These are phyloP conservation scores for Athalia rosae DNA, from an alignment of 2,888 invertebrate genomes.

Conservation along the genomic window DNA sequence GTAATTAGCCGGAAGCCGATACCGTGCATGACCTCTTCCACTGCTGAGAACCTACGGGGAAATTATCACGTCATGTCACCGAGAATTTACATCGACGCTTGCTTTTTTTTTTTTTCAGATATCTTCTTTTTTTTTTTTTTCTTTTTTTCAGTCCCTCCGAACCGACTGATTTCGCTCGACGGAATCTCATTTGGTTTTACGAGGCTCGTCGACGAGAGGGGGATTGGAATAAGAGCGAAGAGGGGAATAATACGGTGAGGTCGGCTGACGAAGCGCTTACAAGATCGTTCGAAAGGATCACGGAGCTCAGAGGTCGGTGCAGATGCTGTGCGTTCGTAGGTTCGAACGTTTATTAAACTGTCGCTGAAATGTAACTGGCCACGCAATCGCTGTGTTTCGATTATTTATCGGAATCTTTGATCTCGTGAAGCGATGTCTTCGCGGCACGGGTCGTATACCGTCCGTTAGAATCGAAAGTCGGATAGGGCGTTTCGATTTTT, in stretches of 20 bases:
- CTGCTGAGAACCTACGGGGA: background rate
- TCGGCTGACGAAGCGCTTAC: slow-evolving; percentile 33
- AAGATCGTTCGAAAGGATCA: slow-evolving; percentile 14
- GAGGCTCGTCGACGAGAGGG: no score
- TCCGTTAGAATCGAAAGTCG: background rate
- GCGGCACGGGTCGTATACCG: background rate
- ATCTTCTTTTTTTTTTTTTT: no score
- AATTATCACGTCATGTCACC: no score
- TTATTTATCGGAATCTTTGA: slow-evolving; percentile 22
- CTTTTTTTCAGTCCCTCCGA: no score
- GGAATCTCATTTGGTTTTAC: no score
- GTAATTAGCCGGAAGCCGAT: slow-evolving; percentile 43
- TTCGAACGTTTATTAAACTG: slow-evolving; percentile 41
- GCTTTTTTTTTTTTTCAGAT: background rate
- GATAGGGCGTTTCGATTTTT: background rate
- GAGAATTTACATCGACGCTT: no score
- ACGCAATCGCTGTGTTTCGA: slow-evolving; percentile 52
- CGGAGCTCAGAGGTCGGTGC: background rate
- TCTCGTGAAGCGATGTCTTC: slow-evolving; percentile 3
- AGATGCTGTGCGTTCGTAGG: no score
- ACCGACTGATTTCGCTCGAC: no score
- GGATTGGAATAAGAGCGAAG: background rate
- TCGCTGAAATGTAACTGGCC: slow-evolving; percentile 57
- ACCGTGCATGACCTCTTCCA: background rate
- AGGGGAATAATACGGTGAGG: no score